These are phyloP conservation scores for Garrulus glandarius DNA, from an alignment of 2,797 vertebrate genomes.

Conservation along the genomic window DNA sequence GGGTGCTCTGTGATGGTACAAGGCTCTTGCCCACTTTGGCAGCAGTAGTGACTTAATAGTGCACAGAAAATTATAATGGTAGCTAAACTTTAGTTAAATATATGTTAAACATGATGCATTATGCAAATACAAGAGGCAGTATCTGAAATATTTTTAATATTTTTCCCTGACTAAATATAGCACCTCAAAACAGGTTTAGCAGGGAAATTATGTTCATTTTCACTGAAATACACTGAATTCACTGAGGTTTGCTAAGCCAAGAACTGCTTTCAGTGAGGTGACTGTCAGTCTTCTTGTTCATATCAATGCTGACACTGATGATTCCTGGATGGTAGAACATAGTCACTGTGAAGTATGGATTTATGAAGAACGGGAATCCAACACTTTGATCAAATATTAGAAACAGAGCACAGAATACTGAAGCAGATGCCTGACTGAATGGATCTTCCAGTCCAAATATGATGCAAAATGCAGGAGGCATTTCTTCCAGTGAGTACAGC, in stretches of 20 bases:
- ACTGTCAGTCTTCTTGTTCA: not conserved
- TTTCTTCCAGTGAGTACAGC: not conserved
- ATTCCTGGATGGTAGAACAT: not conserved
- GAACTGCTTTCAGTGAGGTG: not conserved
- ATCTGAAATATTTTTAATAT: not conserved
- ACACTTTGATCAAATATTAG: not conserved
- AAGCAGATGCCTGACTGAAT: not conserved
- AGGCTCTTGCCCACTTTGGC: not conserved
- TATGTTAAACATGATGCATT: not conserved
- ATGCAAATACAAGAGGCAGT: not conserved
- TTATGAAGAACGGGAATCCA: not conserved
- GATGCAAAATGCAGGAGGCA: not conserved
- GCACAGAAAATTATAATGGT: not conserved
- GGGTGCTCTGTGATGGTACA: not conserved
- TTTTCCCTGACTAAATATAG: not conserved
- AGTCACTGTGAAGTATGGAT: not conserved
- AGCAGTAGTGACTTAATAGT: not conserved
- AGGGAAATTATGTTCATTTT: not conserved
- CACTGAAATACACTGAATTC: not conserved
- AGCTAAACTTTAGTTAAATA: not conserved
- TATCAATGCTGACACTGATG: not conserved
- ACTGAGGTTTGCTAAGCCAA: not conserved
- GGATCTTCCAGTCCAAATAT: not conserved
- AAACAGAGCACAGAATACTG: not conserved
- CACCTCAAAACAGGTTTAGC: not conserved